Percentiles rank a stretch among this genome's conserved stretches.
Evolutionary conservation across 2,113 vertebrate species (phyloP).

Genomic region (Dryoscopus gambensis): DNA sequence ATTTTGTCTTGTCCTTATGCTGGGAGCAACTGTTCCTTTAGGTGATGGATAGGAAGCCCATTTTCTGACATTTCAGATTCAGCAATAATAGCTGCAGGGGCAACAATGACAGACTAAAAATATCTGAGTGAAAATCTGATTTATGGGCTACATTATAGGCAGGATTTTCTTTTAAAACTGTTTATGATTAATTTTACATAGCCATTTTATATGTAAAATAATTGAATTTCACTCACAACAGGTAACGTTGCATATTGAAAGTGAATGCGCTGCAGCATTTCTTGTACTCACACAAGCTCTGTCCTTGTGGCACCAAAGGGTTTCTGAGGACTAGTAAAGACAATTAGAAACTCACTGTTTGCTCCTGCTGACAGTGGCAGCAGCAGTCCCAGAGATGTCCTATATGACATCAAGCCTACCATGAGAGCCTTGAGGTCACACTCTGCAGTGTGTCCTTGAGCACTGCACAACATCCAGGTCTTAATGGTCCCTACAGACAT

Average conservation of each 20-base stretch:
- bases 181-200: background rate
- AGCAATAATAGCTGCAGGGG: background rate
- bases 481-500: background rate
- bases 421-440: background rate
- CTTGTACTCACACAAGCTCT: background rate
- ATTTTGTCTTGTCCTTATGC: background rate
- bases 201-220: background rate
- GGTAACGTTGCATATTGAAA: background rate
- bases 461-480: background rate
- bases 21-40: background rate
- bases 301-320: background rate
- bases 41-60: background rate
- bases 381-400: background rate
- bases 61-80: slow-evolving; percentile 1
- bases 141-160: background rate
- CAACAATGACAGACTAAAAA: background rate
- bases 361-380: background rate
- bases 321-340: background rate
- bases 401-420: background rate
- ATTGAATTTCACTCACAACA: background rate
- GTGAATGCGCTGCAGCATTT: background rate
- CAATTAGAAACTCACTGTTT: background rate
- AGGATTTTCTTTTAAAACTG: background rate
- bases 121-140: background rate
- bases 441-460: background rate